Percentiles rank a stretch among this genome's conserved stretches.
These are phyloP conservation scores for Anneissia japonica DNA, from an alignment of 35 echinoderm and acorn worm species.

Conservation along the genomic window DNA sequence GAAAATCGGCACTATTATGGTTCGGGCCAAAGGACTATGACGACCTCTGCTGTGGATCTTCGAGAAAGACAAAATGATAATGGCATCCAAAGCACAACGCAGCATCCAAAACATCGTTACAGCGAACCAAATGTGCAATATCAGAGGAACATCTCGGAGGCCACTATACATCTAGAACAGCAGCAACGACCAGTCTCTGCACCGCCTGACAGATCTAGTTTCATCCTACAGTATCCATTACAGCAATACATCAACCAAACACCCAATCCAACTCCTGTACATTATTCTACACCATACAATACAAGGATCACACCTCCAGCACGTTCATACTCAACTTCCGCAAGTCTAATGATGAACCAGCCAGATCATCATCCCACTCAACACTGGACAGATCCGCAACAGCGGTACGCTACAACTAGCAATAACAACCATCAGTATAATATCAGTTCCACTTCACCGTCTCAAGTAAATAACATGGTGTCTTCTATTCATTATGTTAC, in stretches of 20 bases:
- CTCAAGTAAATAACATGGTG: neutral
- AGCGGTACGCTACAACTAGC: neutral
- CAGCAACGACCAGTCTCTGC: neutral
- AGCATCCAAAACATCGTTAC: neutral
- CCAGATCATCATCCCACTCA: neutral
- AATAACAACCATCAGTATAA: neutral
- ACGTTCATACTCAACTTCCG: neutral
- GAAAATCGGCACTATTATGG: too few relatives aligned
- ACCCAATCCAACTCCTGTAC: neutral
- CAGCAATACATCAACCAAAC: too few relatives aligned
- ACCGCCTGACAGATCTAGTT: neutral
- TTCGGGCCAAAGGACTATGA: neutral
- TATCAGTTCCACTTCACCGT: neutral
- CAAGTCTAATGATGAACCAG: neutral
- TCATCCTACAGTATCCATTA: neutral
- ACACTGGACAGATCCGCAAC: neutral
- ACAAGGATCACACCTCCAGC: neutral
- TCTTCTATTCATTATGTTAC: neutral
- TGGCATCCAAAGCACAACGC: neutral
- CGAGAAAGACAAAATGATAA: neutral
- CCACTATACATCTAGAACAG: neutral
- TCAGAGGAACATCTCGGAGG: neutral
- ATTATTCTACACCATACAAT: neutral
- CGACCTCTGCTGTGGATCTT: neutral
- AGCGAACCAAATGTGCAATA: neutral